Evolutionary conservation across 2,113 vertebrate genomes (phyloP).

Genomic region (Chunga burmeisteri): DNA sequence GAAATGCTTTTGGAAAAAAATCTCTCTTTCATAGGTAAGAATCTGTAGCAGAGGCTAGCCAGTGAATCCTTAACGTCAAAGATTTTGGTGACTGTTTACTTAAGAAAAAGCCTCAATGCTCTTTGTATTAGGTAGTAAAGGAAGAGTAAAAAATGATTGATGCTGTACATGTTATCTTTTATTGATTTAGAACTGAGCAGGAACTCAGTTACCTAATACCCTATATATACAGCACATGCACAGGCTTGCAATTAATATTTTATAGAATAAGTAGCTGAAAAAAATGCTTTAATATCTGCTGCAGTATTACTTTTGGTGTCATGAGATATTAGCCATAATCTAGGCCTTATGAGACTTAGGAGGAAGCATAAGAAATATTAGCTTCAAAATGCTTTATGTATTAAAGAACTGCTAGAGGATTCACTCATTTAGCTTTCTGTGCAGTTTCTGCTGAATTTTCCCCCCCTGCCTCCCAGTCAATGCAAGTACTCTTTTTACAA

Average conservation of each 20-base stretch:
- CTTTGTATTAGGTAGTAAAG: slow-evolving; percentile 55
- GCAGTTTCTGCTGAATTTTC: slow-evolving; percentile 33
- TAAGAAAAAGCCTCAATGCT: slow-evolving; percentile 16
- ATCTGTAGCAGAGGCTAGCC: neutral
- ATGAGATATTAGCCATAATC: slow-evolving; percentile 80
- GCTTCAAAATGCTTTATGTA: slow-evolving; percentile 69
- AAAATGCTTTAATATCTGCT: slow-evolving; percentile 81
- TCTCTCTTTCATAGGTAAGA: slow-evolving; percentile 94
- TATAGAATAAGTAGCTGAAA: slow-evolving; percentile 86
- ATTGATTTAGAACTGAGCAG: slow-evolving; percentile 84
- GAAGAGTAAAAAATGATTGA: slow-evolving; percentile 74
- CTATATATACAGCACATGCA: slow-evolving; percentile 73
- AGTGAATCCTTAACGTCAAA: neutral
- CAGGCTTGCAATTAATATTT: slow-evolving; percentile 86
- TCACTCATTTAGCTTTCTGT: slow-evolving; percentile 25
- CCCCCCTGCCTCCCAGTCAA: neutral
- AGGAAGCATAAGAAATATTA: slow-evolving; percentile 78
- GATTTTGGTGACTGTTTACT: slow-evolving; percentile 40
- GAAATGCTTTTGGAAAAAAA: slow-evolving; percentile 90
- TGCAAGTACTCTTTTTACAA: neutral
- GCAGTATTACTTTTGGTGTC: slow-evolving; percentile 78
- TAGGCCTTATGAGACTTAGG: slow-evolving; percentile 73
- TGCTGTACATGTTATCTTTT: slow-evolving; percentile 76
- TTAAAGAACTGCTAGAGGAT: slow-evolving; percentile 65
- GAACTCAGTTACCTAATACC: slow-evolving; percentile 81